Percentiles rank a stretch among this genome's conserved stretches.
Conservation (phyloP, 2,113 vertebrate genomes). For the Pandion haliaetus region DNA sequence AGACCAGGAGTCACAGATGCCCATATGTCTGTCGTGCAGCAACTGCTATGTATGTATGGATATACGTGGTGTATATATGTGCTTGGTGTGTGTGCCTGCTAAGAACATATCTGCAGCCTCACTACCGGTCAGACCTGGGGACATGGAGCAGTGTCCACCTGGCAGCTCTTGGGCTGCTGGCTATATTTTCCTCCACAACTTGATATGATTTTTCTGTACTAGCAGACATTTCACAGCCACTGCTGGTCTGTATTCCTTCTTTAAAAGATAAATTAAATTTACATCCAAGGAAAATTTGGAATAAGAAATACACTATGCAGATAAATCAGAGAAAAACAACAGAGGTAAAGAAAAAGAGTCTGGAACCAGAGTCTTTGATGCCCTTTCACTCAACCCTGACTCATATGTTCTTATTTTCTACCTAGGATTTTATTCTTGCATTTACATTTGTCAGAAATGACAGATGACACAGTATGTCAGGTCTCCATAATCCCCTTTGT, state of each 20-base stretch:
- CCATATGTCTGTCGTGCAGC: not conserved
- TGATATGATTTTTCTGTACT: not conserved
- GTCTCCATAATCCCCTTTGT: not conserved
- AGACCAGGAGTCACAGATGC: not conserved
- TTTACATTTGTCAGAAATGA: conserved; percentile 43
- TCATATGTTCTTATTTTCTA: not conserved
- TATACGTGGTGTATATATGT: not conserved
- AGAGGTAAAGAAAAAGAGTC: not conserved
- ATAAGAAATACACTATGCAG: not conserved
- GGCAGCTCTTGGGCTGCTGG: not conserved
- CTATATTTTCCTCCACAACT: not conserved
- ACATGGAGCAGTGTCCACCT: not conserved
- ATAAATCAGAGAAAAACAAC: not conserved
- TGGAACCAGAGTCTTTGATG: not conserved
- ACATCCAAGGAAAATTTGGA: not conserved
- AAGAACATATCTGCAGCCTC: not conserved
- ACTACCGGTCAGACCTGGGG: not conserved
- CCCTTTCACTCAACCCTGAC: not conserved
- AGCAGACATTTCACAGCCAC: not conserved
- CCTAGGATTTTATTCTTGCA: not conserved
- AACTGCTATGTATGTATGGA: not conserved
- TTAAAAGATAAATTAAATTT: not conserved
- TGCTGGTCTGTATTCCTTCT: not conserved
- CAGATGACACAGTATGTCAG: conserved; percentile 1
- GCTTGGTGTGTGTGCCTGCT: not conserved